A percentile compares a stretch with the other conserved stretches of the same genome.
These are phyloP conservation scores for Rattus norvegicus DNA, from an alignment of 2,113 vertebrate genomes.

Conservation along the genomic window GRCr8 NC_086022.1:115184501-115185000, in stretches of 20 bases:
- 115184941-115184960: not conserved
- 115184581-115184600: too few relatives aligned
- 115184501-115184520: not conserved
- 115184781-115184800: not conserved
- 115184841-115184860: too few relatives aligned
- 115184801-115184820: not conserved
- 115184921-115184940: not conserved
- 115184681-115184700: not conserved
- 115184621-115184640: not conserved
- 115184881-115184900: not conserved
- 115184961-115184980: not conserved
- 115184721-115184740: not conserved
- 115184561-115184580: not conserved
- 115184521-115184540: not conserved
- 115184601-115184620: not conserved
- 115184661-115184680: not conserved
- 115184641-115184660: not conserved
- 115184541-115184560: not conserved
- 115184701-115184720: not conserved
- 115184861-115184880: not conserved
- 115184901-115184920: not conserved
- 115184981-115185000: too few relatives aligned
- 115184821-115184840: not conserved
- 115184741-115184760: not conserved
- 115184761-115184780: not conserved